These are phyloP conservation scores for Sceloporus tristichus DNA, from an alignment of 2,113 vertebrate genomes.

Conservation along the genomic window DNA sequence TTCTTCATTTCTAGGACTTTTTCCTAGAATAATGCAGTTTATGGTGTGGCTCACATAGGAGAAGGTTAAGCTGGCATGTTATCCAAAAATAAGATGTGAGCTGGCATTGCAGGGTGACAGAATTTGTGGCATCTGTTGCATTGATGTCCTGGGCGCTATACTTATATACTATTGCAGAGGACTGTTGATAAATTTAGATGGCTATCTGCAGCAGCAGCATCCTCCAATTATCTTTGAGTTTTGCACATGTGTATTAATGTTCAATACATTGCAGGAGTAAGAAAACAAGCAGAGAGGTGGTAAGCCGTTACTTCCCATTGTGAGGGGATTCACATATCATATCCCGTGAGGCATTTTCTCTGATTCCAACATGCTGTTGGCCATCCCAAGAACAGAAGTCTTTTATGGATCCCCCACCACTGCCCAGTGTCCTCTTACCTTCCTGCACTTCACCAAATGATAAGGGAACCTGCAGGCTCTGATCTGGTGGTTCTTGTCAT, in stretches of 20 bases:
- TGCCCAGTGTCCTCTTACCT: conserved; percentile 70
- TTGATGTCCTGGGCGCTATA: not conserved
- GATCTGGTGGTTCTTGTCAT: conserved; percentile 81
- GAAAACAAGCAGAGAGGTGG: not conserved
- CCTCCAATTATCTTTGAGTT: not conserved
- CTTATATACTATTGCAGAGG: too few relatives aligned
- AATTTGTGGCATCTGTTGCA: not conserved
- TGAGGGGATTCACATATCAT: not conserved
- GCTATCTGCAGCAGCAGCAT: not conserved
- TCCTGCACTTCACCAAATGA: conserved; percentile 84
- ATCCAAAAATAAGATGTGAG: not conserved
- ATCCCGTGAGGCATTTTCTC: not conserved
- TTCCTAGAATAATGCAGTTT: not conserved
- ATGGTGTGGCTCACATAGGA: too few relatives aligned
- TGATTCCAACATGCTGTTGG: not conserved
- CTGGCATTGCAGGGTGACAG: not conserved
- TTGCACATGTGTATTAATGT: too few relatives aligned
- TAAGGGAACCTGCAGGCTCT: conserved; percentile 81
- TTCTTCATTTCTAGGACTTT: not conserved
- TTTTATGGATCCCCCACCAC: not conserved
- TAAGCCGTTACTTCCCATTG: not conserved
- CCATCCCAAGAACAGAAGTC: not conserved
- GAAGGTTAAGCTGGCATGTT: not conserved
- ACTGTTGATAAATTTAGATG: not conserved
- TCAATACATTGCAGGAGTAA: not conserved